These are phyloP conservation scores for Caenorhabditis angaria DNA, from an alignment of 2,888 invertebrate genomes.

Conservation along the genomic window DNA sequence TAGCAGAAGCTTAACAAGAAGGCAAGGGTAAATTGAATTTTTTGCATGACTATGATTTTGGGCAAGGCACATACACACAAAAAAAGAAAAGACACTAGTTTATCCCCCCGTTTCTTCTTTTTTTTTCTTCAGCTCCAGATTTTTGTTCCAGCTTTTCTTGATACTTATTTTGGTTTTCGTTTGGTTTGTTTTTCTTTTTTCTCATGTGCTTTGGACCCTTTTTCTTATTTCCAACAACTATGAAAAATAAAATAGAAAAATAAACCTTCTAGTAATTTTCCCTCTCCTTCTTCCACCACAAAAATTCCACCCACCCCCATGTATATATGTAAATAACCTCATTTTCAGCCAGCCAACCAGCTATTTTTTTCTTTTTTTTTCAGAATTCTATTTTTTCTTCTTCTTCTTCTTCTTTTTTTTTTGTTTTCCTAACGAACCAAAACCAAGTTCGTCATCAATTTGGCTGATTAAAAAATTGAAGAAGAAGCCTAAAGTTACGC, in stretches of 20 bases:
- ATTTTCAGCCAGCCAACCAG: slow-evolving; percentile 6
- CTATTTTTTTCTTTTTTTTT: not conserved
- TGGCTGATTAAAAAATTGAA: slow-evolving; percentile 24
- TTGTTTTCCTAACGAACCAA: not conserved
- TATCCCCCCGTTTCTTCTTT: not conserved
- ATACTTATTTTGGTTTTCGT: too few species aligned
- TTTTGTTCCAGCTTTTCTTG: too few species aligned
- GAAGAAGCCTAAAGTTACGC: not conserved
- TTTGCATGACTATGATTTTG: slow-evolving; percentile 8
- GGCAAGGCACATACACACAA: not conserved
- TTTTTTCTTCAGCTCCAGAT: not conserved
- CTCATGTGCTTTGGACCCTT: too few species aligned
- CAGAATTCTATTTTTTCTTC: not conserved
- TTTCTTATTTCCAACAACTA: too few species aligned
- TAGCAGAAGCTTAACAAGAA: not conserved
- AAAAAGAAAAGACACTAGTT: slow-evolving; percentile 2
- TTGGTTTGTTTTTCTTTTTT: too few species aligned
- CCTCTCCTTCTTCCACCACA: too few species aligned
- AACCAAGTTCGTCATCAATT: slow-evolving; percentile 19
- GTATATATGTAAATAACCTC: too few species aligned
- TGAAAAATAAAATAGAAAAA: too few species aligned
- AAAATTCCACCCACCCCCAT: too few species aligned
- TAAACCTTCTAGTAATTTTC: too few species aligned
- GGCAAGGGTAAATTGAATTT: slow-evolving; percentile 1
- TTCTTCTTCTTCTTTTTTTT: not conserved